Evolutionary conservation across 2,113 vertebrate genomes (phyloP).

Genomic region (Mastomys natalensis): DNA sequence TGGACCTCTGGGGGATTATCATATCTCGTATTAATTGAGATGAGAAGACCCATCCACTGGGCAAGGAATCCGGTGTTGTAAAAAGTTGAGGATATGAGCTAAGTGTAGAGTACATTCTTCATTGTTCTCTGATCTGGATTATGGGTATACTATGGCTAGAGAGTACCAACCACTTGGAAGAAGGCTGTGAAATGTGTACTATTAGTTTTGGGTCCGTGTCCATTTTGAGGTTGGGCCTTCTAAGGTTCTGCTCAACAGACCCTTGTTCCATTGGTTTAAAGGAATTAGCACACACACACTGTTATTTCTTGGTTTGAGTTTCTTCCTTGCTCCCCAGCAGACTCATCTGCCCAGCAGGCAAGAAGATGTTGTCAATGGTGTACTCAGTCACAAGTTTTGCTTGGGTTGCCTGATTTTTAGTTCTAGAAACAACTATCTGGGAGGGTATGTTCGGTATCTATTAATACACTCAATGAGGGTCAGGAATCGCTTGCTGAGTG

Average conservation of each 20-base stretch:
- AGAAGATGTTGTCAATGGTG: not conserved
- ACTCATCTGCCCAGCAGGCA: conserved; percentile 54
- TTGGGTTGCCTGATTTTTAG: not conserved
- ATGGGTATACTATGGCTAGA: not conserved
- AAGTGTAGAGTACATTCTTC: not conserved
- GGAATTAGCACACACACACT: conserved; percentile 41
- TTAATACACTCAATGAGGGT: not conserved
- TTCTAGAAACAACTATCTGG: conserved; percentile 10
- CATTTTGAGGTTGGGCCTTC: not conserved
- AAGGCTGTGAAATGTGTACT: not conserved
- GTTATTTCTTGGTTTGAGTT: conserved; percentile 27
- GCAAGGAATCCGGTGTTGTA: not conserved
- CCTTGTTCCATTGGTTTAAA: conserved; percentile 14
- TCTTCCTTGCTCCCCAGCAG: not conserved
- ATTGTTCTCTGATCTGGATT: not conserved
- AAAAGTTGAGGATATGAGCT: not conserved
- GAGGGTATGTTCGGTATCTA: conserved; percentile 11
- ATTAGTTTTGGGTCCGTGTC: not conserved
- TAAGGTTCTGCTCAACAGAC: not conserved
- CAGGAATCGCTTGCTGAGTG: not conserved
- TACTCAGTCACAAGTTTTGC: conserved; percentile 13
- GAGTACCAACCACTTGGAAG: not conserved
- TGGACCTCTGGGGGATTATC: not conserved
- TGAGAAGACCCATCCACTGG: not conserved
- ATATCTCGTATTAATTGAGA: not conserved